Evolutionary conservation across 35 echinoderm and acorn worm genomes (phyloP).

Genomic region (Strongylocentrotus purpuratus): DNA sequence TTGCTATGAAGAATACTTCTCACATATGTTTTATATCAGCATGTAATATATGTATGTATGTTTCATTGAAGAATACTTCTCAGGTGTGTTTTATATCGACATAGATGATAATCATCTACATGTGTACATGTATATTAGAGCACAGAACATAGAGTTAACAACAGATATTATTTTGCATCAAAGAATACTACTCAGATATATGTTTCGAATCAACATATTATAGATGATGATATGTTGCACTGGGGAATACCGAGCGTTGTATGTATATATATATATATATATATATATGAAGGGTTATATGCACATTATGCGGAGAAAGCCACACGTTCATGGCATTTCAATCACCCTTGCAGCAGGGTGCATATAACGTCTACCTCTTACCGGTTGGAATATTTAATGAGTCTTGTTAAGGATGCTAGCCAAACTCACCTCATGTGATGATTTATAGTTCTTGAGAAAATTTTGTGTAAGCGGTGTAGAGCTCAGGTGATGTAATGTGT

Average conservation of each 20-base stretch:
- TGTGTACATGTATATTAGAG: too few relatives aligned
- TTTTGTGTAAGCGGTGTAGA: background rate
- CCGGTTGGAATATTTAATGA: background rate
- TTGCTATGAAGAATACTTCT: too few relatives aligned
- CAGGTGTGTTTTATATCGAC: too few relatives aligned
- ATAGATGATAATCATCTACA: too few relatives aligned
- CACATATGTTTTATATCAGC: too few relatives aligned
- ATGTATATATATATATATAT: too few relatives aligned
- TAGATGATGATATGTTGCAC: background rate
- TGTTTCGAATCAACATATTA: too few relatives aligned
- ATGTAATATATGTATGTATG: too few relatives aligned
- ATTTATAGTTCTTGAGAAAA: background rate
- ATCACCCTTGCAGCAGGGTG: conserved; percentile 9
- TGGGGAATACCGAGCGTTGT: background rate
- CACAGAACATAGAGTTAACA: too few relatives aligned
- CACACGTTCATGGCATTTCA: conserved; percentile 20
- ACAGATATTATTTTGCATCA: background rate
- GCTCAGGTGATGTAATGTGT: background rate
- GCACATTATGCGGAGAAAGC: background rate
- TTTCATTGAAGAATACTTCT: too few relatives aligned
- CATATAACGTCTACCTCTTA: background rate
- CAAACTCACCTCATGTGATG: background rate
- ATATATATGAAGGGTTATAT: background rate
- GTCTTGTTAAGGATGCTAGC: background rate
- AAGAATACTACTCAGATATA: background rate